phyloP scores from a whole-genome alignment of 2,888 invertebrate species.

The Serrognathus titanus region DNA sequence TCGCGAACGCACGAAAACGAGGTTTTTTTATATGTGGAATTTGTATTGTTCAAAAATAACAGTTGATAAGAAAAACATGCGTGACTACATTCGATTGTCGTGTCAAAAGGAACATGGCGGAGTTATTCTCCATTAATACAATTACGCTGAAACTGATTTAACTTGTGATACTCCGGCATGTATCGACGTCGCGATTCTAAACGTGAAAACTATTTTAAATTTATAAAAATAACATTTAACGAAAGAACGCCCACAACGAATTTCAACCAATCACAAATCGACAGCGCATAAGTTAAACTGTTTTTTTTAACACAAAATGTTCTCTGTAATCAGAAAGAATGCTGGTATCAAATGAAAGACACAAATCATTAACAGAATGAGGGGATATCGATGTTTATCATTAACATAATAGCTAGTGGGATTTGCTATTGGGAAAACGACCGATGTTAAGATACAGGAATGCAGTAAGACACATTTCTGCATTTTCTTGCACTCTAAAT shows the following conservation, averaged over 20 bases:
- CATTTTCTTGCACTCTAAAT: neutral
- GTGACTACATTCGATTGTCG: constrained; percentile 44
- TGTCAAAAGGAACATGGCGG: constrained; percentile 44
- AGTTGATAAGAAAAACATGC: constrained; percentile 41
- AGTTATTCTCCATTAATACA: constrained; percentile 31
- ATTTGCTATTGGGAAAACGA: constrained; percentile 22
- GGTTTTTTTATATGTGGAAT: constrained; percentile 24
- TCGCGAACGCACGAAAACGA: constrained; percentile 21
- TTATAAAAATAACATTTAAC: too few species aligned
- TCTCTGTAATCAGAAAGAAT: neutral
- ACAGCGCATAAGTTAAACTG: too few species aligned
- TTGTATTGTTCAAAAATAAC: constrained; percentile 24
- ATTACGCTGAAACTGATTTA: constrained; percentile 16
- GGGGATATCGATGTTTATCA: constrained; percentile 25
- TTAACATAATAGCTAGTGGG: constrained; percentile 23
- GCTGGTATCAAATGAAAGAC: constrained; percentile 16
- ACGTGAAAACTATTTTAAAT: too few species aligned
- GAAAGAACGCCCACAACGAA: too few species aligned
- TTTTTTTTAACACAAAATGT: too few species aligned
- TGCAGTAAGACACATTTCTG: neutral
- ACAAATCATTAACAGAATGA: constrained; percentile 20
- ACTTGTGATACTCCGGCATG: too few species aligned
- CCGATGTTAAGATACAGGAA: neutral
- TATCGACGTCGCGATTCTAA: too few species aligned
- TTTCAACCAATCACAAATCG: too few species aligned